These are phyloP conservation scores for Hyppa rectilinea DNA, from an alignment of 2,888 invertebrate genomes.

Conservation along the genomic window DNA sequence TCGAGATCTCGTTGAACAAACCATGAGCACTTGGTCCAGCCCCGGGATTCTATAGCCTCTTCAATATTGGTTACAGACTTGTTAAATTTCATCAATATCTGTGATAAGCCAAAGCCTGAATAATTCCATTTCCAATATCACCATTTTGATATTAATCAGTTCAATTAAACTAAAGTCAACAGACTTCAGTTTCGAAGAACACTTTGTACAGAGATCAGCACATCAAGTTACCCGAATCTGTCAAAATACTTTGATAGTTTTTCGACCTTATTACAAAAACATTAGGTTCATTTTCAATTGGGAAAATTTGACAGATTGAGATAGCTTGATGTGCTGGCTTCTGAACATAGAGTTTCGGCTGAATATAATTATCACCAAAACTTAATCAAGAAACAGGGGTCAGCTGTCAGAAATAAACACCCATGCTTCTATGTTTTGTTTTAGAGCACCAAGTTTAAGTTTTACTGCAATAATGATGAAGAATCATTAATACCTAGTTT, in stretches of 20 bases:
- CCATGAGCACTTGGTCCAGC: too few species aligned
- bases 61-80: too few species aligned
- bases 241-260: too few species aligned
- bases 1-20: too few species aligned
- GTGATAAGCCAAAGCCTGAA: slow-evolving; percentile 1
- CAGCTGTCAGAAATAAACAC: slow-evolving; percentile 18
- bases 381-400: background rate
- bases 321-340: too few species aligned
- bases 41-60: too few species aligned
- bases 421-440: slow-evolving; percentile 4
- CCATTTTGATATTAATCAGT: background rate
- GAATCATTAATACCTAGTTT: background rate
- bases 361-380: slow-evolving; percentile 13
- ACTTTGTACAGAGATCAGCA: too few species aligned
- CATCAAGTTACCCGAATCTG: too few species aligned
- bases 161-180: slow-evolving; percentile 9
- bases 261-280: too few species aligned
- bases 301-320: too few species aligned
- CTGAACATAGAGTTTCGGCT: background rate
- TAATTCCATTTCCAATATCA: slow-evolving; percentile 18
- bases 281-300: too few species aligned
- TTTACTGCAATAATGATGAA: background rate
- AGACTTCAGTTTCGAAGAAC: slow-evolving; percentile 5
- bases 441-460: background rate
- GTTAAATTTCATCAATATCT: background rate